phyloP scores from a whole-genome alignment of 2,888 invertebrate genomes.

The Drosophila flavopinicola region DNA sequence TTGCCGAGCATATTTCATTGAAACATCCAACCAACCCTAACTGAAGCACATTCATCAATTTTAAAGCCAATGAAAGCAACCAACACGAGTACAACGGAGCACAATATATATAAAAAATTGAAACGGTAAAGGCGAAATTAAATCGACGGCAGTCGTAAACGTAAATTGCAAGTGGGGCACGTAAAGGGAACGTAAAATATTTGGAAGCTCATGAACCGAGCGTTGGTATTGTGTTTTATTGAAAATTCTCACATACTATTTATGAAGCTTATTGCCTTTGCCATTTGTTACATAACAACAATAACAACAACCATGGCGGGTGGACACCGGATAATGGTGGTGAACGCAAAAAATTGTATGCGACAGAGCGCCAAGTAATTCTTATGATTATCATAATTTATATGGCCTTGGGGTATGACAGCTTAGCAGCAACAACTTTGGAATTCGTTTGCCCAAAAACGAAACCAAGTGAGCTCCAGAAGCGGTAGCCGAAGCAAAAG shows the following conservation, averaged over 20 bases:
- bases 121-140: slow-evolving; percentile 28
- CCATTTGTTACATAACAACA: slow-evolving; percentile 58
- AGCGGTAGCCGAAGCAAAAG: no score
- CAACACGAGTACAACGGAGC: slow-evolving; percentile 1
- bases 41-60: slow-evolving; percentile 67
- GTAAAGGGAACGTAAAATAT: slow-evolving; percentile 66
- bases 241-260: slow-evolving; percentile 63
- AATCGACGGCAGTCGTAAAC: slow-evolving; percentile 45
- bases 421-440: slow-evolving; percentile 42
- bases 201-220: slow-evolving; percentile 43
- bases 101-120: slow-evolving; percentile 2
- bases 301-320: no score
- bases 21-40: neutral
- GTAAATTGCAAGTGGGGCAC: slow-evolving; percentile 57
- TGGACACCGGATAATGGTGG: slow-evolving; percentile 1
- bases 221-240: slow-evolving; percentile 55
- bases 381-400: slow-evolving; percentile 80
- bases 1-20: slow-evolving; percentile 39
- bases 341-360: slow-evolving; percentile 39
- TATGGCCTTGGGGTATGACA: slow-evolving; percentile 71
- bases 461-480: slow-evolving; percentile 56
- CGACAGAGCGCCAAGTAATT: slow-evolving; percentile 68
- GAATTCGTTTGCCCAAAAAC: slow-evolving; percentile 36
- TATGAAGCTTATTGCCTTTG: slow-evolving; percentile 32
- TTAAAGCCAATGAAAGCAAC: slow-evolving; percentile 53